Conservation (phyloP, 2,113 vertebrate species). For the Nesoenas mayeri region DNA sequence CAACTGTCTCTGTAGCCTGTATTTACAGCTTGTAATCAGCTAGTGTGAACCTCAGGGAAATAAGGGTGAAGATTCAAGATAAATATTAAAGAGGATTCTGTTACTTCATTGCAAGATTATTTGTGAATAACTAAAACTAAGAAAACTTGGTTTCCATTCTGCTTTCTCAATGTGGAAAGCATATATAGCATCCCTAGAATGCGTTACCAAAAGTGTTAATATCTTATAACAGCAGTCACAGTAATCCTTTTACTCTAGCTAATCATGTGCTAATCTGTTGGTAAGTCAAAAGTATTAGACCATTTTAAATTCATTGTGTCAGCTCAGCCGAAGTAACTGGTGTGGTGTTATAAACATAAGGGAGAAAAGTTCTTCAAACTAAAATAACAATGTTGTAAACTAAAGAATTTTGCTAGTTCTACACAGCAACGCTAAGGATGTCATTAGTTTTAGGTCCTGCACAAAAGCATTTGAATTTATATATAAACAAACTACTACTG, state of each 20-base stretch:
- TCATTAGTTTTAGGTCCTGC: conserved; percentile 38
- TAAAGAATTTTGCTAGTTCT: conserved; percentile 66
- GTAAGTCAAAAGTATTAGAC: conserved; percentile 76
- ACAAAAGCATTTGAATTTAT: conserved; percentile 58
- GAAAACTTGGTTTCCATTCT: neutral
- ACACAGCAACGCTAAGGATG: conserved; percentile 42
- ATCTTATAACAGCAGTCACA: conserved; percentile 73
- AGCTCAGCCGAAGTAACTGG: conserved; percentile 67
- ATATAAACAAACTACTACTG: conserved; percentile 30
- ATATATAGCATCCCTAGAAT: conserved; percentile 46
- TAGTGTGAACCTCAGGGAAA: neutral
- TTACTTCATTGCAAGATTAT: conserved; percentile 1
- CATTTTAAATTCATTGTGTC: conserved; percentile 76
- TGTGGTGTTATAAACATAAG: conserved; percentile 62
- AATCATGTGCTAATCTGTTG: conserved; percentile 80
- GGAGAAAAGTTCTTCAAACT: conserved; percentile 61
- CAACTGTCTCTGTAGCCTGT: neutral
- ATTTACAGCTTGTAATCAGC: neutral
- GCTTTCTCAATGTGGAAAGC: neutral
- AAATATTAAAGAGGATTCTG: neutral
- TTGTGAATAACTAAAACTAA: neutral
- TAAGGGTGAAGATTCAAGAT: neutral
- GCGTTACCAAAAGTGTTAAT: conserved; percentile 76
- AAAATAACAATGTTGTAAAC: conserved; percentile 60
- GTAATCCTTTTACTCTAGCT: conserved; percentile 73